Base-by-base conservation (phyloP, 2,113 vertebrate genomes). In the Bufo bufo region DNA sequence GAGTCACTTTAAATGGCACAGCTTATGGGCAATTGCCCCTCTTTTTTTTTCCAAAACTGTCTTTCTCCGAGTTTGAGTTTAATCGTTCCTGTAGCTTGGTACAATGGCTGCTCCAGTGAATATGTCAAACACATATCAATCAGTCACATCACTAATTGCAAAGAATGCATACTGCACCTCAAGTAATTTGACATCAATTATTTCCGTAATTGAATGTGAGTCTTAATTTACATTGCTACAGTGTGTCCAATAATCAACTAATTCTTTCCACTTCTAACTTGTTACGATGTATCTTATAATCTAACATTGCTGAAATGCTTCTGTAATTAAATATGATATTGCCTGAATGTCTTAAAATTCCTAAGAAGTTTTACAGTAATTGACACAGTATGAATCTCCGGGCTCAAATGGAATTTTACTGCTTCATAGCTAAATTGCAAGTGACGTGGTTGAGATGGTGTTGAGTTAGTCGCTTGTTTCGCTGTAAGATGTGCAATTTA, bases 111-210 rank as follows among this genome's bases (percentile, higher is more conserved):
- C 72, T 78, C 78, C 74, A 84, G 71, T 56, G 87, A 66, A 77
- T 65, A 58, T 88, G 82, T 89, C 81, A 78, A 84, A 78, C 71
- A 78, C 74, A 84, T 83, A 84, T 84, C 82, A 83, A 84, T 84
- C 87, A 78, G 81, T 61, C 87, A 88, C 71, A 84, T 84, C 45
- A 45, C 72, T 89, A 89, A 89, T 89, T 89, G 87, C 82, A 77
- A 58, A 69, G 72, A 89, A 84, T 89, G 82, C 74, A 89, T 78
- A 78, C 50, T 78, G 74, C 87, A 84, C 87, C 87, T 89, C 74
- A 89, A 89, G 87, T 89, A 77, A 89, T 89, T 66, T 84, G 82
- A 89, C 87, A 89, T 84, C 87, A 89, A 89, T 89, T 89, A 89
- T 84, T 84, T 56, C 81, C 49, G 71, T 89, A 89, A 89, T 89